Evolutionary conservation across 2,113 vertebrate species (phyloP), one percentile per base, ranked within the genome.

Genomic region (Labeo catla): DNA sequence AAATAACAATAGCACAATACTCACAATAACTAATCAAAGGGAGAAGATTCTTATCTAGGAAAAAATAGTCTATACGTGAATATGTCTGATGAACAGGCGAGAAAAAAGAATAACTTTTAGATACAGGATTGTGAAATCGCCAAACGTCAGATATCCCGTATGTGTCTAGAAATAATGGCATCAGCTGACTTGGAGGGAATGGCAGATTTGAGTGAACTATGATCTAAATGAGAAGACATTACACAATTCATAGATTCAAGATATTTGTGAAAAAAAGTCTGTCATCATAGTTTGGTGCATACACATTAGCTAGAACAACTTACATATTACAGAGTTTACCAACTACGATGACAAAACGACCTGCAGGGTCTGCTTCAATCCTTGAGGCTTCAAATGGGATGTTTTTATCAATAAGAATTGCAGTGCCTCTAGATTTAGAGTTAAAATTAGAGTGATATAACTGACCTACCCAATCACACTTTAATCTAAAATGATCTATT

Each of bases 191-290:
- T 84, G 9, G 83, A 57, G n/a, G 70, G 8, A 11, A 47, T 28
- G 6, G 63, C 8, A 66, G 63, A 3, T 12, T 66, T 34, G 4
- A 10, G 8, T 12, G 63, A 66, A 13, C 63, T 66, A 34, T 11
- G n/a, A 34, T 66, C 23, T 66, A 66, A 66, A 34, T 8, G n/a
- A 19, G 28, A 34, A 19, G 63, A 66, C 63, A 66, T 66, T 66
- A 34, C 57, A 78, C 73, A 85, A 19, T 85, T 85, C 23, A 77
- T 54, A 78, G n/a, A n/a, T n/a, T 76, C 59, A 88, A 84, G 1
- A 83, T 65, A 36, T n/a, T 49, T 34, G 43, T 76, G 23, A 86
- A 88, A 21, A 23, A 68, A 15, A 68, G 16, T 36, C 65, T 83
- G 7, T 88, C 77, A 28, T 70, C 61, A 61, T 65, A 80, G 28